phyloP scores from a whole-genome alignment of 2,888 invertebrate species.

The Cerastoderma edule region DNA sequence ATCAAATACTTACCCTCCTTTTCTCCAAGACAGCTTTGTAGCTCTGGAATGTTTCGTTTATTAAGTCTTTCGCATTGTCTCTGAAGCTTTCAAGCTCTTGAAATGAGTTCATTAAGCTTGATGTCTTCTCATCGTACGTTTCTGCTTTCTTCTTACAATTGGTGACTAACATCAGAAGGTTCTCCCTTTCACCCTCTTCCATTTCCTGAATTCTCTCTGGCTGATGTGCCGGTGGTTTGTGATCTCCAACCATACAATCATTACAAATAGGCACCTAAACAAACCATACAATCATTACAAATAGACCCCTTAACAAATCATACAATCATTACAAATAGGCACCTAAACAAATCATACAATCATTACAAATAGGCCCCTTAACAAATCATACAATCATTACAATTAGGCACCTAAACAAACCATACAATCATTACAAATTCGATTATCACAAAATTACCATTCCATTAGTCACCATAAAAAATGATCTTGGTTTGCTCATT shows the following conservation, averaged over 20 bases:
- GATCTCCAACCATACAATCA: conserved; percentile 93
- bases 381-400: conserved; percentile 93
- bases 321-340: conserved; percentile 94
- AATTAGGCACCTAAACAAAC: conserved; percentile 92
- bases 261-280: conserved; percentile 92
- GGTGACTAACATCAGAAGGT: conserved; percentile 89
- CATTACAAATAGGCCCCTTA: too few relatives aligned
- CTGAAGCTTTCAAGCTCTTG: conserved; percentile 94
- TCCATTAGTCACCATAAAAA: too few relatives aligned
- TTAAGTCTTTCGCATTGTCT: conserved; percentile 92
- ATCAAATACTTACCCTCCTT: conserved; percentile 83
- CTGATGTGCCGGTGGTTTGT: conserved; percentile 92
- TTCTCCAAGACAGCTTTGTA: conserved; percentile 91
- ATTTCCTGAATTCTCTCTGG: conserved; percentile 93
- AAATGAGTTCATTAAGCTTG: conserved; percentile 90
- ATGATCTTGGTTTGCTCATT: not conserved
- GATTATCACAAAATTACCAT: too few relatives aligned
- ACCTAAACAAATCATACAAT: too few relatives aligned
- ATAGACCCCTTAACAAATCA: too few relatives aligned
- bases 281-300: too few relatives aligned
- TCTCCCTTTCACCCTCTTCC: conserved; percentile 91
- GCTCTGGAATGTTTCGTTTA: conserved; percentile 85
- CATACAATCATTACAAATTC: too few relatives aligned
- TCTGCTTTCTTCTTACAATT: conserved; percentile 91
- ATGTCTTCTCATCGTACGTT: conserved; percentile 90